Evolutionary conservation across 2,888 invertebrate genomes (phyloP), one percentile per base, ranked within the genome.

Genomic region (Rhamnusium bicolor): DNA sequence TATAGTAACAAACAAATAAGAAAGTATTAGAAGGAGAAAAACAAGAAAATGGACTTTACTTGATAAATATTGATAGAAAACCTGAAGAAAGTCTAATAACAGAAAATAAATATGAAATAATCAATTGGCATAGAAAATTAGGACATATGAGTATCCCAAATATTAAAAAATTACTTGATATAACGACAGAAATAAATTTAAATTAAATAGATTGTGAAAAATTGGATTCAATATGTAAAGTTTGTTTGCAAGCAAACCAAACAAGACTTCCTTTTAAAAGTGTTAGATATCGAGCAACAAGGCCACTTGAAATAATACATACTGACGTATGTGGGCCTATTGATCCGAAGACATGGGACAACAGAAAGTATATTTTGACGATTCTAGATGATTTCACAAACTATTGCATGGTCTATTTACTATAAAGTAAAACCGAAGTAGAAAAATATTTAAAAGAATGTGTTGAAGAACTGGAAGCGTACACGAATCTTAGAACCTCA

Each of bases 231-330:
- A 7, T 7, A 2, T 87, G 85, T 79, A 85, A 86, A 71, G 77
- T 84, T 12, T 87, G 86, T 78, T 79, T 85, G 71, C 73, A 83
- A 74, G 85, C 85, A 16, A 86, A 87, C 79, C 85, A 85, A 80
- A 74, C 78, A n/a, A 81, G 85, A 74, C 69, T 84, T n/a, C 82
- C 84, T 32, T 87, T 87, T 80, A 77, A 80, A 56, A 73, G 10
- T 7, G 60, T 69, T 81, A 82, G 77, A 74, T 69, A 76, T 81
- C 79, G 78, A 77, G 69, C 85, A 74, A 79, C 82, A 53, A 76
- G 84, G 77, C 84, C 86, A 12, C 75, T 86, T 32, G 84, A 84
- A 79, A 78, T 84, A 21, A 75, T 86, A 6, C 85, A 84, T 79
- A 82, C 83, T 1, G 84, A 85, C 73, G 80, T 86, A 18, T 85